These are phyloP conservation scores for Mya arenaria DNA, from an alignment of 1,140 invertebrate species.

Conservation along the genomic window DNA sequence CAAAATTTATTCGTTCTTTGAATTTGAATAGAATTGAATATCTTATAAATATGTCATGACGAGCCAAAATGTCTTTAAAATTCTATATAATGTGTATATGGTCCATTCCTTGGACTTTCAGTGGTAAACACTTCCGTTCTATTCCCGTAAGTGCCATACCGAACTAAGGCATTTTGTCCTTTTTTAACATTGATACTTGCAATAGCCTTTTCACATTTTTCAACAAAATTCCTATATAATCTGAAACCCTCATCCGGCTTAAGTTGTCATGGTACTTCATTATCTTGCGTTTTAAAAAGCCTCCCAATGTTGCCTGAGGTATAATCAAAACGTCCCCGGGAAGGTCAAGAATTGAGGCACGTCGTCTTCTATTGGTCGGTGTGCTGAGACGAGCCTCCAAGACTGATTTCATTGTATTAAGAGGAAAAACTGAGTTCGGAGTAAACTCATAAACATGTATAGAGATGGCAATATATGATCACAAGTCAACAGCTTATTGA, in stretches of 20 bases:
- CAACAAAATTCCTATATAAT: constrained; percentile 78
- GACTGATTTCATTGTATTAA: constrained; percentile 78
- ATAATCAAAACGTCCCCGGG: constrained; percentile 81
- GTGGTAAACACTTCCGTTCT: constrained; percentile 81
- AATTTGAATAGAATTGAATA: too few relatives aligned
- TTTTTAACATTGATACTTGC: constrained; percentile 59
- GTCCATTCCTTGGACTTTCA: constrained; percentile 82
- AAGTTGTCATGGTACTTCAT: constrained; percentile 82
- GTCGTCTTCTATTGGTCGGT: constrained; percentile 66
- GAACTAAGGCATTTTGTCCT: constrained; percentile 67
- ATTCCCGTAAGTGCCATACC: constrained; percentile 81
- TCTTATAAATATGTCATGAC: too few relatives aligned
- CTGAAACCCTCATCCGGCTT: constrained; percentile 77
- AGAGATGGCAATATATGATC: too few relatives aligned
- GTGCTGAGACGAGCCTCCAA: constrained; percentile 76
- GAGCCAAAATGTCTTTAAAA: too few relatives aligned
- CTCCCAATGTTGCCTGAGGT: constrained; percentile 82
- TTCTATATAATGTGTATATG: constrained; percentile 81
- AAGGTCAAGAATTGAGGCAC: constrained; percentile 77
- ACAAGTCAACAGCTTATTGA: too few relatives aligned
- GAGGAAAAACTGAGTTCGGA: too few relatives aligned
- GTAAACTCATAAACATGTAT: too few relatives aligned
- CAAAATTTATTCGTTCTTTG: too few relatives aligned
- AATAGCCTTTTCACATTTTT: constrained; percentile 65
- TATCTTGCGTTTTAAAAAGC: constrained; percentile 80